phyloP scores from a whole-genome alignment of 1,140 invertebrate genomes.

The Drosophila melanica region DNA sequence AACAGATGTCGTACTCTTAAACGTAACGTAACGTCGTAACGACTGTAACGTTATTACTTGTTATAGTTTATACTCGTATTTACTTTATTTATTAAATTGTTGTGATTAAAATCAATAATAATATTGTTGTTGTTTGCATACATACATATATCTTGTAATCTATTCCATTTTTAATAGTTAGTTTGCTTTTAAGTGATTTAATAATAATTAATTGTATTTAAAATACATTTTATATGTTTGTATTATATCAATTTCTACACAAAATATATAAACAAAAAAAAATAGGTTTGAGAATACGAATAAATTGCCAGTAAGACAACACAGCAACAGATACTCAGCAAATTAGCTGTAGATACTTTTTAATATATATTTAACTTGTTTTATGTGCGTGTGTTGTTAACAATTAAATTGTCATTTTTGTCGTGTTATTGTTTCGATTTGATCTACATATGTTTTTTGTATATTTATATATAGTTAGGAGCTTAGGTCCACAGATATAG shows the following conservation, averaged over 20 bases:
- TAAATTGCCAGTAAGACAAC: slow-evolving; percentile 7
- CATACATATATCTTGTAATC: slow-evolving; percentile 48
- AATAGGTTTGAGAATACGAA: slow-evolving; percentile 5
- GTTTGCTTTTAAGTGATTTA: slow-evolving; percentile 75
- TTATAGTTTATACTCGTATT: slow-evolving; percentile 50
- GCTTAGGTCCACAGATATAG: slow-evolving; percentile 16
- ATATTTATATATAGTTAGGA: slow-evolving; percentile 45
- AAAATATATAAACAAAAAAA: slow-evolving; percentile 12
- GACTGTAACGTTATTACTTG: no score
- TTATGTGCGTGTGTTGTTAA: slow-evolving; percentile 43
- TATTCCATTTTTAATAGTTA: slow-evolving; percentile 80
- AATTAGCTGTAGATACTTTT: slow-evolving; percentile 22
- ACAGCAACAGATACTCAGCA: slow-evolving; percentile 16
- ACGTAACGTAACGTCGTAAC: no score
- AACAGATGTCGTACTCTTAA: no score
- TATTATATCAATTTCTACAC: slow-evolving; percentile 13
- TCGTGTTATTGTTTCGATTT: slow-evolving; percentile 39
- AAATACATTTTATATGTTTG: slow-evolving; percentile 76
- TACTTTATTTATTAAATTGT: slow-evolving; percentile 74
- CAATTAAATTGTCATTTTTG: slow-evolving; percentile 58
- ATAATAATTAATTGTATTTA: slow-evolving; percentile 72
- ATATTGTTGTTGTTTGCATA: slow-evolving; percentile 45
- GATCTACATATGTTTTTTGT: slow-evolving; percentile 33
- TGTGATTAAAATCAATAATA: slow-evolving; percentile 77
- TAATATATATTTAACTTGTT: not conserved